These are phyloP conservation scores for Colletes latitarsis DNA, from an alignment of 1,140 invertebrate genomes.

Conservation along the genomic window DNA sequence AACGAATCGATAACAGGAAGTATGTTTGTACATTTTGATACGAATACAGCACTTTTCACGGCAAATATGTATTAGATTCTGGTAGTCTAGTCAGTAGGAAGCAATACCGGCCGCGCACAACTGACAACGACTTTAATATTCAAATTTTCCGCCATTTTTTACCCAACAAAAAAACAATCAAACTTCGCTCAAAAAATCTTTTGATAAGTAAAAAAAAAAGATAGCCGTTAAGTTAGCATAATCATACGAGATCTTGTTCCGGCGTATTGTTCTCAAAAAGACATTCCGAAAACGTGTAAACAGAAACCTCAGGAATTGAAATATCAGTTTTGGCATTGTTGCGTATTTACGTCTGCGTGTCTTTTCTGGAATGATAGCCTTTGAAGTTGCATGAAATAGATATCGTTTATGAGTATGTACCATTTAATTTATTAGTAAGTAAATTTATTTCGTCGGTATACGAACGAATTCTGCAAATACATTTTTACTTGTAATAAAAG, in stretches of 20 bases:
- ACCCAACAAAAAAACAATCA: slow-evolving; percentile 73
- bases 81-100: slow-evolving; percentile 68
- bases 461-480: slow-evolving; percentile 20
- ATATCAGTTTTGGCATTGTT: slow-evolving; percentile 56
- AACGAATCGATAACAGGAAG: slow-evolving; percentile 33
- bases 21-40: slow-evolving; percentile 63
- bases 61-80: slow-evolving; percentile 58
- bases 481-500: slow-evolving; percentile 13
- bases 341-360: slow-evolving; percentile 22
- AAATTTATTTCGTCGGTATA: slow-evolving; percentile 50
- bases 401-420: slow-evolving; percentile 32
- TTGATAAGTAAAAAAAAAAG: slow-evolving; percentile 66
- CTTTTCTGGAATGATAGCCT: slow-evolving; percentile 44
- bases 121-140: slow-evolving; percentile 74
- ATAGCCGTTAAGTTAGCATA: slow-evolving; percentile 68
- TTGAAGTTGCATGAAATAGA: slow-evolving; percentile 30
- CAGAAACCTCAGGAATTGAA: slow-evolving; percentile 61
- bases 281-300: slow-evolving; percentile 34
- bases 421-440: slow-evolving; percentile 49
- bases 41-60: slow-evolving; percentile 65
- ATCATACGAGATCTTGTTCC: slow-evolving; percentile 52
- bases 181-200: slow-evolving; percentile 73
- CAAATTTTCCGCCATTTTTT: slow-evolving; percentile 72
- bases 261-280: slow-evolving; percentile 47
- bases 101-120: slow-evolving; percentile 76